Evolutionary conservation across 2,797 vertebrate species (phyloP).

Genomic region (Sternotherus odoratus): DNA sequence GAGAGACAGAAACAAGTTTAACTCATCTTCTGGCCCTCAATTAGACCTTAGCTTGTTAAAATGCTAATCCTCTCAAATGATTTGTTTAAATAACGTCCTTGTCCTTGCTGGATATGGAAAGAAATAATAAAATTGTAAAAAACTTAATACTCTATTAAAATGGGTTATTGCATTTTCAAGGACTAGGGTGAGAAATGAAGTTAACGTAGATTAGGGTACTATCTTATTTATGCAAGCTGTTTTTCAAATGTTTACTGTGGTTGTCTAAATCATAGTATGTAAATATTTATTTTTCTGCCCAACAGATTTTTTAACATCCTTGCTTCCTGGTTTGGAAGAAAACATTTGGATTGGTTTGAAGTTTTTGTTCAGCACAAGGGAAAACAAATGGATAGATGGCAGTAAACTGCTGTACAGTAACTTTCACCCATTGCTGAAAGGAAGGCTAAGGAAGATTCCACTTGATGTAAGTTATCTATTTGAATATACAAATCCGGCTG

Average conservation of each 20-base stretch:
- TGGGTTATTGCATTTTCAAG: neutral
- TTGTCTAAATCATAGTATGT: constrained; percentile 14
- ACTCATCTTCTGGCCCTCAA: neutral
- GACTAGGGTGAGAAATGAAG: neutral
- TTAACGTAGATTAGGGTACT: neutral
- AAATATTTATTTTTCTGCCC: constrained; percentile 41
- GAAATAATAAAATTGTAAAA: neutral
- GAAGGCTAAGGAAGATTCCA: constrained; percentile 81
- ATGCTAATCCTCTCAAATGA: neutral
- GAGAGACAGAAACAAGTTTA: neutral
- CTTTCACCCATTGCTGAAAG: constrained; percentile 90
- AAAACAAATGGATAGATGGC: constrained; percentile 86
- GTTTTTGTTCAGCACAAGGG: constrained; percentile 63
- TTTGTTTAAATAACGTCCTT: neutral
- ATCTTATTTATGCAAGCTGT: neutral
- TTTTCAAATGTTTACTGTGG: constrained; percentile 1
- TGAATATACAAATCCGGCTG: neutral
- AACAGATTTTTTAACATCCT: constrained; percentile 92
- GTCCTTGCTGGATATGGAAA: neutral
- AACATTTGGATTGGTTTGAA: constrained; percentile 92
- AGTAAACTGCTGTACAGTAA: constrained; percentile 84
- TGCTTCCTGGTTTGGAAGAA: constrained; percentile 80
- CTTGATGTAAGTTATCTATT: constrained; percentile 83
- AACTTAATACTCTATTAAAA: neutral
- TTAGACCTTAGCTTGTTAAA: neutral